Conservation (phyloP, 2,888 invertebrate species). For the Azorinus chamasolen region DNA sequence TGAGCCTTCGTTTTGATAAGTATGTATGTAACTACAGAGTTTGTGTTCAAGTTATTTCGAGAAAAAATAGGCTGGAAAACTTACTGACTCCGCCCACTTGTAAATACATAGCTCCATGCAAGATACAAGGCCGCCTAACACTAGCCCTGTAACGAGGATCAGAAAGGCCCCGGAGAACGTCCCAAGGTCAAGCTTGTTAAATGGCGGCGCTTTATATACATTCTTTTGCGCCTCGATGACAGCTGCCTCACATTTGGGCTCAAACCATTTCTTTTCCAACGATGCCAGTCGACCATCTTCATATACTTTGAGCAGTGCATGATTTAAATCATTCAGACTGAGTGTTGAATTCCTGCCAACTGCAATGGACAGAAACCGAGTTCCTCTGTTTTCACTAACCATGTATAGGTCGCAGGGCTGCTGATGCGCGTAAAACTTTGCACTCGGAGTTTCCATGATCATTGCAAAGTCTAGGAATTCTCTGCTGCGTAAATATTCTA, state of each 20-base stretch:
- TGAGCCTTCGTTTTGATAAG: no score
- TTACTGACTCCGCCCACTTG: constrained; percentile 76
- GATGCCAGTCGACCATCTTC: constrained; percentile 64
- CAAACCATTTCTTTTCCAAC: constrained; percentile 78
- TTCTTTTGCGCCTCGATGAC: constrained; percentile 60
- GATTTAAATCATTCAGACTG: constrained; percentile 54
- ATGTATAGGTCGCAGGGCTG: constrained; percentile 77
- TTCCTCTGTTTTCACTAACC: constrained; percentile 64
- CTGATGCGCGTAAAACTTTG: constrained; percentile 69
- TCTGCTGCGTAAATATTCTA: constrained; percentile 55
- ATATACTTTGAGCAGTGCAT: constrained; percentile 64
- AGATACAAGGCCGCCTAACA: constrained; percentile 74
- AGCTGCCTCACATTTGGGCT: constrained; percentile 62
- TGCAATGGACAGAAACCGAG: constrained; percentile 69
- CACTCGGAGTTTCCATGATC: constrained; percentile 79
- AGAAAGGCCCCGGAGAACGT: constrained; percentile 78
- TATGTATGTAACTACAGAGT: no score
- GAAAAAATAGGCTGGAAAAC: no score
- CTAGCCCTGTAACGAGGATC: constrained; percentile 73
- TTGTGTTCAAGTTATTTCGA: no score
- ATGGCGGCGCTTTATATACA: constrained; percentile 15
- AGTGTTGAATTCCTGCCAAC: constrained; percentile 48
- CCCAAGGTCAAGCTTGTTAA: constrained; percentile 69
- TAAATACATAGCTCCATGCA: constrained; percentile 71
- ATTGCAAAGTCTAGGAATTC: constrained; percentile 67